Percentiles rank a stretch among this genome's conserved stretches.
phyloP scores from a whole-genome alignment of 2,888 invertebrate genomes.

The Chouioia cunea region DNA sequence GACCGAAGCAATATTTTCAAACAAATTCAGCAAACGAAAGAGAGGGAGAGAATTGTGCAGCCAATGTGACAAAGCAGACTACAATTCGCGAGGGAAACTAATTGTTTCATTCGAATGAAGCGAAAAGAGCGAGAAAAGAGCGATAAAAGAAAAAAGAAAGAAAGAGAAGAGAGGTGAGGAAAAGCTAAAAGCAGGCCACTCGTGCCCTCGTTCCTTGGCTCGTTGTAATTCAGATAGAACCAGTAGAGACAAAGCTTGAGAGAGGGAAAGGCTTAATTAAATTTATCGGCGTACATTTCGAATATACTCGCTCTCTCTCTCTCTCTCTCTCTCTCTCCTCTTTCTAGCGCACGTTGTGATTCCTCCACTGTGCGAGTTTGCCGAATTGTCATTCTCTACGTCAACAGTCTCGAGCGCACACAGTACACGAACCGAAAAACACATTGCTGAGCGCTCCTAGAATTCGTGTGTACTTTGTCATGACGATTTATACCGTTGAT shows the following conservation, averaged over 20 bases:
- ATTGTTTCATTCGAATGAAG: conserved; percentile 1
- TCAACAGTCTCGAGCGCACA: too few species aligned
- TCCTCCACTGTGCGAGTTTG: too few species aligned
- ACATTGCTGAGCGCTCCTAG: too few species aligned
- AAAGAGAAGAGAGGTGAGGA: not conserved
- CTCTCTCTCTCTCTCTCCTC: not conserved
- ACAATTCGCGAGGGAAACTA: conserved; percentile 9
- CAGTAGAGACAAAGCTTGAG: not conserved
- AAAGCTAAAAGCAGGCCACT: conserved; percentile 15
- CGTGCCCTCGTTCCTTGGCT: conserved; percentile 15
- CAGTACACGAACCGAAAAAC: too few species aligned
- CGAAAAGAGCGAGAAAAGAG: not conserved
- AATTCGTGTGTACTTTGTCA: too few species aligned
- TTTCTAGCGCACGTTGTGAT: conserved; percentile 13
- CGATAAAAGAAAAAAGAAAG: not conserved
- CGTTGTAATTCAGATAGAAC: conserved; percentile 33
- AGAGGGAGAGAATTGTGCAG: too few species aligned
- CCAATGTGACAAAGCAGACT: too few species aligned
- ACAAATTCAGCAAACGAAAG: too few species aligned
- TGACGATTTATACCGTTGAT: too few species aligned
- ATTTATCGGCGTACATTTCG: conserved; percentile 38
- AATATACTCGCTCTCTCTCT: conserved; percentile 10
- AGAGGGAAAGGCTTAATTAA: conserved; percentile 38
- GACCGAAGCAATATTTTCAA: too few species aligned
- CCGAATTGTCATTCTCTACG: too few species aligned